Evolutionary conservation across 1,140 invertebrate species (phyloP).

Genomic region (Callitettix versicolor): DNA sequence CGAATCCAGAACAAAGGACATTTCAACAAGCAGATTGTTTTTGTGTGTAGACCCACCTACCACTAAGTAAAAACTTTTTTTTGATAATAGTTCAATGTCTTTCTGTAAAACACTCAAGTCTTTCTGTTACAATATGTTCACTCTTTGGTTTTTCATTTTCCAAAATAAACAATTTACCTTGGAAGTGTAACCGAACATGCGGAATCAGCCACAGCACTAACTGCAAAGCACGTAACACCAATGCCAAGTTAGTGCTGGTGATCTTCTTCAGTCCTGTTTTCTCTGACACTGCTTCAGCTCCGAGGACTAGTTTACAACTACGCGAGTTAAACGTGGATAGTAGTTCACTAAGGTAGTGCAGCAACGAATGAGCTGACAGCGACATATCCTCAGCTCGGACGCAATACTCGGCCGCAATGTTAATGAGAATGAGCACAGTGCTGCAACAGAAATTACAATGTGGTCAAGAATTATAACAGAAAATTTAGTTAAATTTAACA

Average conservation of each 20-base stretch:
- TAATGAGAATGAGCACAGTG: slow-evolving; percentile 47
- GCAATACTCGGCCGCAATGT: slow-evolving; percentile 53
- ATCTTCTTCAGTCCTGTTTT: slow-evolving; percentile 94
- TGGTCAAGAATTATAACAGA: not conserved
- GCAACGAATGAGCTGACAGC: slow-evolving; percentile 20
- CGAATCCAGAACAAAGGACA: too few species aligned
- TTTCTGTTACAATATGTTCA: too few species aligned
- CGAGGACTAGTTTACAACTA: slow-evolving; percentile 87
- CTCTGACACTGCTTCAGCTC: slow-evolving; percentile 81
- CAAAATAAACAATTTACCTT: slow-evolving; percentile 27
- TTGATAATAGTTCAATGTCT: too few species aligned
- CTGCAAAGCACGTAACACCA: slow-evolving; percentile 80
- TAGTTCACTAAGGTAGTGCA: slow-evolving; percentile 72
- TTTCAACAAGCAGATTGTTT: too few species aligned
- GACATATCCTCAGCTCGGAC: slow-evolving; percentile 44
- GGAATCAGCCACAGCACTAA: slow-evolving; percentile 68
- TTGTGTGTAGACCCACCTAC: too few species aligned
- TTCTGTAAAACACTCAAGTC: too few species aligned
- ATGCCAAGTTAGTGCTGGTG: slow-evolving; percentile 83
- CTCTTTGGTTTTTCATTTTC: too few species aligned
- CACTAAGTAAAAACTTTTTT: too few species aligned
- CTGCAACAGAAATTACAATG: slow-evolving; percentile 35
- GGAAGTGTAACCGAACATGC: slow-evolving; percentile 55
- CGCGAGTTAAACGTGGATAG: slow-evolving; percentile 84
- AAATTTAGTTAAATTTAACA: not conserved